A percentile compares a stretch with the other conserved stretches of the same genome.
These are phyloP conservation scores for Gambusia affinis DNA, from an alignment of 2,113 vertebrate species.

Conservation along the genomic window DNA sequence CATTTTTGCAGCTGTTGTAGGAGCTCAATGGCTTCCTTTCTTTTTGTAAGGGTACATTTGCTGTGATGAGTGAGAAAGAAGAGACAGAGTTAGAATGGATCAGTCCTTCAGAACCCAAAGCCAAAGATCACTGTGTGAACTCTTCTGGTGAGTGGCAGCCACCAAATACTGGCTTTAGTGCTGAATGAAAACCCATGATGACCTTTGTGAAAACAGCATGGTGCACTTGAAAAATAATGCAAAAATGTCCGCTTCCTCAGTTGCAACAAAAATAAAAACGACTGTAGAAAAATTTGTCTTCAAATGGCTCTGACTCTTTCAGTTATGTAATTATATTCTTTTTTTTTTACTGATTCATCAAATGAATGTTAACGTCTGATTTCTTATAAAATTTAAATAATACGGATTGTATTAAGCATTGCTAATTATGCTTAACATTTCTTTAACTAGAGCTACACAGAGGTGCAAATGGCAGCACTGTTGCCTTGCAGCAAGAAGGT, in stretches of 20 bases:
- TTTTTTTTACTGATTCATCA: too few species aligned
- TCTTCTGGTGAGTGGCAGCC: constrained; percentile 64
- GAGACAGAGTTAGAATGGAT: constrained; percentile 53
- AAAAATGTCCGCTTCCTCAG: constrained; percentile 69
- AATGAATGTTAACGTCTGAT: too few species aligned
- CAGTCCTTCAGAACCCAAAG: constrained; percentile 75
- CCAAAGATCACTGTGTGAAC: constrained; percentile 78
- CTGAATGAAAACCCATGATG: constrained; percentile 82
- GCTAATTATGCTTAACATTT: too few species aligned
- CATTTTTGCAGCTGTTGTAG: constrained; percentile 66
- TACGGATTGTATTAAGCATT: too few species aligned
- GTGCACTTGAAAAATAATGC: constrained; percentile 72
- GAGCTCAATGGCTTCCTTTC: constrained; percentile 64
- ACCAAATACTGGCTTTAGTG: constrained; percentile 77
- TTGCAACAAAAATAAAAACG: constrained; percentile 31
- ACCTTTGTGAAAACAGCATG: constrained; percentile 68
- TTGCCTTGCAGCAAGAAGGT: too few species aligned
- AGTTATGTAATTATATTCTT: too few species aligned
- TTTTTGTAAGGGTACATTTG: constrained; percentile 60
- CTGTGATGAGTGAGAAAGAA: constrained; percentile 40
- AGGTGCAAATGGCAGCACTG: too few species aligned
- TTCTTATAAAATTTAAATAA: too few species aligned
- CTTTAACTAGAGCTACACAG: too few species aligned
- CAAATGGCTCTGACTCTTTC: constrained; percentile 8
- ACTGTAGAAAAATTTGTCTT: constrained; percentile 20